Base-by-base conservation (phyloP, 2,797 vertebrate genomes). In the Hippopotamyrus pictus region DNA sequence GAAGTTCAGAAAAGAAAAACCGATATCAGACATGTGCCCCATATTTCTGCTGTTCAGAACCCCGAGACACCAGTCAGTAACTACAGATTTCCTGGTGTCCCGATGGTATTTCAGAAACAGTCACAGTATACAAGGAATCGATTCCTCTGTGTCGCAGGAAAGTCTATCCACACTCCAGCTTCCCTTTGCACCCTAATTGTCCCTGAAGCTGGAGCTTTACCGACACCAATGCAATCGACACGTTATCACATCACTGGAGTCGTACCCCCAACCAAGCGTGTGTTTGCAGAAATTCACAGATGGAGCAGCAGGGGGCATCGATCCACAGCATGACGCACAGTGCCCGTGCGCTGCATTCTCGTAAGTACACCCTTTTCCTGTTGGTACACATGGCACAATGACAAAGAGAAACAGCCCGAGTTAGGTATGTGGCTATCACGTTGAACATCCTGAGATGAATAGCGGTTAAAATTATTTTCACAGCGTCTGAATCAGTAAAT, bases 51-150 rank as follows among this genome's bases (percentile, higher is more conserved):
- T 85, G 83, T 9, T 33, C 25, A 17, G 29, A 54, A 33, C 29
- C 29, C 33, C 33, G 53, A 41, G 11, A 37, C 85, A 37, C 33
- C 53, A 87, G 48, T 59, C 53, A 59, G 17, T 41, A 22, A 87
- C 53, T 87, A 41, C 51, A 87, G 86, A 59, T 59, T 87, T 87
- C 86, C 86, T 59, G 79, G 44, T 85, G 44, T 51, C 22, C 46
- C 25, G 48, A 85, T 51, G 33, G 51, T 53, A 87, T 87, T 87
- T 86, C 50, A 19, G 19, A 33, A 51, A 87, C 29, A 50, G 17
- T 22, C 11, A 25, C 48, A 17, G 25, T 86, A 37, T 19, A 54
- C 84, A 51, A 57, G 19, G 86, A 46, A 82, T 82, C 41, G 76
- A 82, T 82, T 46, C 76, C 29, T 46, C 37, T 46, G 76, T 46